Evolutionary conservation across 2,113 vertebrate genomes (phyloP).

Genomic region (Hydrolagus affinis): DNA sequence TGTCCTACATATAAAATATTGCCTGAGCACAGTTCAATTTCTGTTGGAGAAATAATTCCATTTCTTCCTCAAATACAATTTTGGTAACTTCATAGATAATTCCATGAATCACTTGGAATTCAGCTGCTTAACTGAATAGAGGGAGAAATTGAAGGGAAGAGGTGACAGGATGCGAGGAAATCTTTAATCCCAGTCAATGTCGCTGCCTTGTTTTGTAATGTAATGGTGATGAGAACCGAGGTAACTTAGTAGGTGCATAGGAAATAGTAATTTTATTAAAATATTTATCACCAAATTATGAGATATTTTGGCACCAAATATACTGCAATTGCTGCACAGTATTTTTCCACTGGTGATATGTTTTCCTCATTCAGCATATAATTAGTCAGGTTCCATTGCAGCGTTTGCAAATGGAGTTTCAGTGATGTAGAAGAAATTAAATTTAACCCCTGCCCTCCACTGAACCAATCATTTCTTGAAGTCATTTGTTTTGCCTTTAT

Average conservation of each 20-base stretch:
- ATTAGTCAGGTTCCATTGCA: background rate
- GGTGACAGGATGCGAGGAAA: background rate
- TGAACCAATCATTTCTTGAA: background rate
- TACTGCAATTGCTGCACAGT: background rate
- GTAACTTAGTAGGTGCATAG: background rate
- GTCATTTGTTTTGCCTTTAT: background rate
- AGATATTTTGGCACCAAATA: background rate
- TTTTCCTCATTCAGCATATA: constrained; percentile 17
- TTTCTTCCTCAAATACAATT: background rate
- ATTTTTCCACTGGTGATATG: background rate
- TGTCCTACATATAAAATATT: background rate
- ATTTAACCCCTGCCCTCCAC: background rate
- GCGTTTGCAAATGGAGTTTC: constrained; percentile 9
- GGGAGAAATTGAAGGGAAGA: background rate
- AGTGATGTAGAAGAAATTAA: background rate
- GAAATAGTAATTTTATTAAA: background rate
- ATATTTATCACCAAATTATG: background rate
- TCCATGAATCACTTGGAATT: background rate
- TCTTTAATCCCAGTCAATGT: no score
- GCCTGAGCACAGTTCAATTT: background rate
- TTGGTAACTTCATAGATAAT: background rate
- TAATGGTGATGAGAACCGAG: background rate
- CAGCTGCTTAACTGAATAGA: background rate
- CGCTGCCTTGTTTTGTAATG: background rate
- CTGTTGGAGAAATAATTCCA: background rate